These are phyloP conservation scores for Coenonympha glycerion DNA, from an alignment of 2,888 invertebrate genomes.

Conservation along the genomic window DNA sequence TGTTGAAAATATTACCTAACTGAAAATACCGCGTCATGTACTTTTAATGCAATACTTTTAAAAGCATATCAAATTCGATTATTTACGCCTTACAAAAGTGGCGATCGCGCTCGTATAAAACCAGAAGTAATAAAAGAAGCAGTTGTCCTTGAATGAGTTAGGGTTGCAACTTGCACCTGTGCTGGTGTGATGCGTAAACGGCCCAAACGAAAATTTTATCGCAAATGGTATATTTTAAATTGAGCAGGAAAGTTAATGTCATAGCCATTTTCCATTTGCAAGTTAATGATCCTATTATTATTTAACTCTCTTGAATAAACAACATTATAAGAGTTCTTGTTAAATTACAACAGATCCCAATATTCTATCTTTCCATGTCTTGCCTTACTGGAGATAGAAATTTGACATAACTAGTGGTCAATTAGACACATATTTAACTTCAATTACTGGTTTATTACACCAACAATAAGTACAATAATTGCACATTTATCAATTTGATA, in stretches of 20 bases:
- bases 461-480: too few relatives aligned
- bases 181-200: neutral
- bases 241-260: neutral
- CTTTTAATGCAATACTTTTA: neutral
- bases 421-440: too few relatives aligned
- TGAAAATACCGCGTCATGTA: neutral
- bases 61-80: slow-evolving; percentile 1
- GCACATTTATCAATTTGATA: too few relatives aligned
- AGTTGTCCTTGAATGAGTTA: slow-evolving; percentile 31
- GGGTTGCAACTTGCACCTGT: slow-evolving; percentile 30
- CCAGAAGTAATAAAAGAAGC: slow-evolving; percentile 22
- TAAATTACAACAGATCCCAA: too few relatives aligned
- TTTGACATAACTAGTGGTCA: too few relatives aligned
- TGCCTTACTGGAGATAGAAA: too few relatives aligned
- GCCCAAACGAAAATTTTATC: neutral
- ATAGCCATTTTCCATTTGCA: too few relatives aligned
- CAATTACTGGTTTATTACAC: too few relatives aligned
- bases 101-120: neutral
- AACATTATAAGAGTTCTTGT: too few relatives aligned
- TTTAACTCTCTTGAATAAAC: neutral
- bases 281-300: neutral
- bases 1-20: slow-evolving; percentile 1
- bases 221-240: neutral
- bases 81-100: slow-evolving; percentile 3
- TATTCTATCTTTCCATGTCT: too few relatives aligned